Base-by-base conservation (phyloP, 2,797 vertebrate species). In the Aratinga solstitialis region DNA sequence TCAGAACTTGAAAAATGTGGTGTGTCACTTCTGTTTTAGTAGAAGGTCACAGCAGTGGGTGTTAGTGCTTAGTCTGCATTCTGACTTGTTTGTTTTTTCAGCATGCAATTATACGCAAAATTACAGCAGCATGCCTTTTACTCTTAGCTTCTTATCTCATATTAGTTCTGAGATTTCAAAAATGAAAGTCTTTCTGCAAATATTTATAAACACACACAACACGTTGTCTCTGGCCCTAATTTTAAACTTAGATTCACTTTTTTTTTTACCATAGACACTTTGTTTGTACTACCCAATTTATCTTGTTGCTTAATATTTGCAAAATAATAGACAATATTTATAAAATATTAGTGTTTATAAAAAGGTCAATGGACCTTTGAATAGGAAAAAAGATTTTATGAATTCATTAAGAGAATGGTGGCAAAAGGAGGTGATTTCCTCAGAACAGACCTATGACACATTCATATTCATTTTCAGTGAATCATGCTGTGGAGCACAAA, bases 381-480 rank as follows among this genome's bases (percentile, higher is more conserved):
- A 81, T 23, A 72, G 30, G 84, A 81, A 86, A 86, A 56, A 6
- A 0, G 18, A 34, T 90, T 92, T 87, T 66, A 43, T 20, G 4
- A 63, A 54, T n/a, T 56, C 4, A 0, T 90, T 81, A 75, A 50
- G 9, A 66, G 13, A 81, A 42, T 29, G 56, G 50, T 34, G 53
- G 45, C 21, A 72, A 77, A 75, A 84, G 5, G 30, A 89, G 27
- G 42, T n/a, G n/a, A 66, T 80, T 96, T 94, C 84, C 75, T 89
- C 27, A 50, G 86, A 90, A 95, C 6, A 82, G 47, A 72, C 36
- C 42, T 90, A 81, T 92, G 83, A 87, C 71, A 89, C 74, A 75
- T 88, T 90, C 26, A 1, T 95, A 77, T 87, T 92, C 78, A 54
- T 86, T 84, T 92, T 81, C 66, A 89, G n/a, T 94, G 92, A 96